A percentile compares a stretch with the other conserved stretches of the same genome.
These are phyloP conservation scores for Martes martes DNA, from an alignment of 2,113 vertebrate genomes.

Conservation along the genomic window DNA sequence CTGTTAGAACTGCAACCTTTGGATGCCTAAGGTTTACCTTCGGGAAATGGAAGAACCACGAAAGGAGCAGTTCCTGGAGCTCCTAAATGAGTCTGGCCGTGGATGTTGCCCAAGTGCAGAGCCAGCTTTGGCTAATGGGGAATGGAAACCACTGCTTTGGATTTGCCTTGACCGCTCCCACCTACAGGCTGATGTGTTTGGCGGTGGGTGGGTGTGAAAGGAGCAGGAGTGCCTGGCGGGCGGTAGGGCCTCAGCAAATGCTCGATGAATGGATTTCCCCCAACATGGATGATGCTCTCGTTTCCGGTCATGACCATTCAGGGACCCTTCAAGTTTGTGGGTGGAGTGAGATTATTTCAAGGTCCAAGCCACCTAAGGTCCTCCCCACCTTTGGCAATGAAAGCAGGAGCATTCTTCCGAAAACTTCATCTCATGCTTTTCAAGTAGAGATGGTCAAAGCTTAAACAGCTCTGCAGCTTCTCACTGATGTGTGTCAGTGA, in stretches of 20 bases:
- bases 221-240: neutral
- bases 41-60: neutral
- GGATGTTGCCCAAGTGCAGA: neutral
- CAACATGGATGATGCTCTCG: neutral
- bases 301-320: neutral
- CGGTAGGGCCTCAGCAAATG: neutral
- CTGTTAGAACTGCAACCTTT: neutral
- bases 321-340: neutral
- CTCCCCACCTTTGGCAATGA: neutral
- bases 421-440: slow-evolving; percentile 51
- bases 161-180: neutral
- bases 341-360: neutral
- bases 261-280: neutral
- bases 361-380: neutral
- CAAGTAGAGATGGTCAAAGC: slow-evolving; percentile 18
- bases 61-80: neutral
- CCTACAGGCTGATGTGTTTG: neutral
- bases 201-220: neutral
- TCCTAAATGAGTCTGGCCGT: neutral
- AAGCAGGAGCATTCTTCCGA: neutral
- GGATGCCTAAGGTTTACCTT: neutral
- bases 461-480: slow-evolving; percentile 26
- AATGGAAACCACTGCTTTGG: neutral
- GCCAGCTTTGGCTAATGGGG: neutral
- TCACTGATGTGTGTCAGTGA: neutral